phyloP scores from a whole-genome alignment of 2,113 vertebrate species.

The Cromileptes altivelis region DNA sequence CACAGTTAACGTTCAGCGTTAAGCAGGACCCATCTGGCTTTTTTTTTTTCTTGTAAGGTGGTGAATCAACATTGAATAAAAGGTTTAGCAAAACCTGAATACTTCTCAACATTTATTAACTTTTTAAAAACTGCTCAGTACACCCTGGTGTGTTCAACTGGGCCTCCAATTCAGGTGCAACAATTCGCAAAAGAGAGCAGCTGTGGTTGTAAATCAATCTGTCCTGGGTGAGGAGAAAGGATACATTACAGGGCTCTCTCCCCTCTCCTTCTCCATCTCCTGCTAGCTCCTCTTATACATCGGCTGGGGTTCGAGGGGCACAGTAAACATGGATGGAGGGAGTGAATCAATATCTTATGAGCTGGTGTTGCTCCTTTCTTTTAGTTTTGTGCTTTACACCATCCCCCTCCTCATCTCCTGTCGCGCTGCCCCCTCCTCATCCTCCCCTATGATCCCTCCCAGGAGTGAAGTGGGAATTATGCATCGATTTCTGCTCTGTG shows the following conservation, averaged over 20 bases:
- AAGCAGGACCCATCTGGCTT: neutral
- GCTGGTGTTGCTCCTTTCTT: constrained; percentile 37
- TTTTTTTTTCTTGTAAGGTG: neutral
- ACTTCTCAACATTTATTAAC: constrained; percentile 30
- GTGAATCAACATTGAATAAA: neutral
- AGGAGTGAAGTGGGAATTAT: constrained; percentile 61
- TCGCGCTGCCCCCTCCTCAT: neutral
- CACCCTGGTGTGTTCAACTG: constrained; percentile 2
- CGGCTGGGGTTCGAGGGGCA: neutral
- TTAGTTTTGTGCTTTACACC: constrained; percentile 31
- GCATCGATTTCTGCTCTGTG: constrained; percentile 68
- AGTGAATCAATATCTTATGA: constrained; percentile 64
- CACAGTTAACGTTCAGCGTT: neutral
- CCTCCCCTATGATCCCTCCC: neutral
- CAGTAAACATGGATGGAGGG: constrained; percentile 38
- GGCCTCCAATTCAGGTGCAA: neutral
- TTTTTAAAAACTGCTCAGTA: neutral
- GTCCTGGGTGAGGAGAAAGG: constrained; percentile 16
- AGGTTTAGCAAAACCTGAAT: constrained; percentile 2
- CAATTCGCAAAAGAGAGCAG: constrained; percentile 14
- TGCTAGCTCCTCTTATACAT: constrained; percentile 31
- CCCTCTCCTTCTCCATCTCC: constrained; percentile 4
- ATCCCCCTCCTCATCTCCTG: constrained; percentile 41
- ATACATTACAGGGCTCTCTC: constrained; percentile 45
- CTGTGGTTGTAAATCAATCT: constrained; percentile 55